phyloP scores from a whole-genome alignment of 2,888 invertebrate genomes.

The Malthinus flaveolus region DNA sequence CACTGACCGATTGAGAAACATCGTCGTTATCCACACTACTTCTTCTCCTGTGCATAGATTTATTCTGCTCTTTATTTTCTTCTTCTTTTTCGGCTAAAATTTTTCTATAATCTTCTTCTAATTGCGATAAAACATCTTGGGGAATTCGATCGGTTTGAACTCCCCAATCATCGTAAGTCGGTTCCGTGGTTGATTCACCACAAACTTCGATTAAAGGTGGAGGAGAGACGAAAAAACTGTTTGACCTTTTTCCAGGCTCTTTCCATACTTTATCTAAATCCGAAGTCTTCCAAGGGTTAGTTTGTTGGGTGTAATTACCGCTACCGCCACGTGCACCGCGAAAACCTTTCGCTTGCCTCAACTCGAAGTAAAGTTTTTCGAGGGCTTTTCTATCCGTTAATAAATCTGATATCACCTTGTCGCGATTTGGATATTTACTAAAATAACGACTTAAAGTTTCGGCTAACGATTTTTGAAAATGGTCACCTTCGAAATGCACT shows the following conservation, averaged over 20 bases:
- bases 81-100: constrained; percentile 55
- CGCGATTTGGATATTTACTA: constrained; percentile 65
- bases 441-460: constrained; percentile 72
- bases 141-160: constrained; percentile 67
- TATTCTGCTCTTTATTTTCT: constrained; percentile 42
- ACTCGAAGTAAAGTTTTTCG: constrained; percentile 73
- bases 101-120: constrained; percentile 57
- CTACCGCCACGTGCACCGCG: constrained; percentile 47
- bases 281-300: constrained; percentile 34
- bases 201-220: constrained; percentile 72
- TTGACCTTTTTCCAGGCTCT: constrained; percentile 43
- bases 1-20: constrained; percentile 83
- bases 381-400: constrained; percentile 73
- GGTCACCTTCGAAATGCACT: constrained; percentile 56
- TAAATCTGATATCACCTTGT: constrained; percentile 72
- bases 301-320: constrained; percentile 19
- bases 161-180: constrained; percentile 52
- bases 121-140: constrained; percentile 57
- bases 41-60: constrained; percentile 57
- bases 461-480: constrained; percentile 62
- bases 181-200: constrained; percentile 59
- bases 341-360: constrained; percentile 68
- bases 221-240: constrained; percentile 48
- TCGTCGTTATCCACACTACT: constrained; percentile 84
- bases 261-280: constrained; percentile 30